Evolutionary conservation across 2,888 invertebrate species (phyloP).

Genomic region (Ochlodes sylvanus): DNA sequence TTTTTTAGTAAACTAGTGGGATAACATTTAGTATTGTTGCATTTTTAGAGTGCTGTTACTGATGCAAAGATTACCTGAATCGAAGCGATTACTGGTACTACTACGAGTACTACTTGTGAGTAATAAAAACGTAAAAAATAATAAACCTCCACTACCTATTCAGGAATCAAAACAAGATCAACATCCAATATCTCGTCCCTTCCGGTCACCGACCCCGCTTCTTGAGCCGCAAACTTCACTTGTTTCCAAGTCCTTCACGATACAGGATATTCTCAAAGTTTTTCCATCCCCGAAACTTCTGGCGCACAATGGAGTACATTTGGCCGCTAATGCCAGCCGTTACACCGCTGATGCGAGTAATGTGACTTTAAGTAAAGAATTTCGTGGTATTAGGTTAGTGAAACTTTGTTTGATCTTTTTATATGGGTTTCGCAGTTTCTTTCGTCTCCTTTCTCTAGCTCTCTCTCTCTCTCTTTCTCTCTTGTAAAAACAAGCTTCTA

Average conservation of each 20-base stretch:
- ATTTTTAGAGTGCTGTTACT: too few relatives aligned
- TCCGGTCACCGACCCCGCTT: neutral
- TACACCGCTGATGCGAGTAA: neutral
- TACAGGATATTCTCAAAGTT: conserved; percentile 3
- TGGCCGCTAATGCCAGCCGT: neutral
- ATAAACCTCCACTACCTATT: too few relatives aligned
- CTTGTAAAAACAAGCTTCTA: too few relatives aligned
- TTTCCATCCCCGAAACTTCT: conserved; percentile 5
- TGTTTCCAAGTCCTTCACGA: neutral
- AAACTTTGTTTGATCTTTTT: neutral
- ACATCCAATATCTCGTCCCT: neutral
- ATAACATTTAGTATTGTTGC: too few relatives aligned
- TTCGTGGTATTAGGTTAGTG: neutral
- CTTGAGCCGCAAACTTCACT: neutral
- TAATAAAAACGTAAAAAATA: too few relatives aligned
- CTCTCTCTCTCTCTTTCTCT: neutral
- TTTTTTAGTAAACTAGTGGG: too few relatives aligned
- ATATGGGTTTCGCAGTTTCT: conserved; percentile 1
- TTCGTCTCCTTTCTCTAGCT: neutral
- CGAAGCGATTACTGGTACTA: too few relatives aligned
- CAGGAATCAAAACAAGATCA: too few relatives aligned
- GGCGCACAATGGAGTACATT: neutral
- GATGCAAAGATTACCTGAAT: too few relatives aligned
- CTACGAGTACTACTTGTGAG: too few relatives aligned
- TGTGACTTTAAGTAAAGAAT: conserved; percentile 1